Evolutionary conservation across 2,888 invertebrate species (phyloP).

Genomic region (Callimorpha dominula): DNA sequence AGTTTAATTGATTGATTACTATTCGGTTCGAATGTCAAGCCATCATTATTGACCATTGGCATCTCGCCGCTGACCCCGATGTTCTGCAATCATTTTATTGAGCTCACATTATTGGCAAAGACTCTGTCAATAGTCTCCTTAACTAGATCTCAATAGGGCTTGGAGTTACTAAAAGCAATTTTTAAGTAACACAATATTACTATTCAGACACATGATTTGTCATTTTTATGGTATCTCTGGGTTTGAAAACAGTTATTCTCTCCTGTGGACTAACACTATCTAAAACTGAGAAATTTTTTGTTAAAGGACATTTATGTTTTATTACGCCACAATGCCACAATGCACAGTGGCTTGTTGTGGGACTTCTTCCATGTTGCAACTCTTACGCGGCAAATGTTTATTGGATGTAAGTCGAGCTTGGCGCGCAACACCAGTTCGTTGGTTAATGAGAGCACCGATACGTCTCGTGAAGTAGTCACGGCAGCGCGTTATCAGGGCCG

Average conservation of each 20-base stretch:
- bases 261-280: neutral
- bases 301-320: neutral
- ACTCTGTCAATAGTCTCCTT: slow-evolving; percentile 56
- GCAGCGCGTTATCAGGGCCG: slow-evolving; percentile 81
- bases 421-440: slow-evolving; percentile 75
- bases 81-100: slow-evolving; percentile 74
- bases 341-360: neutral
- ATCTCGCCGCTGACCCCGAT: slow-evolving; percentile 74
- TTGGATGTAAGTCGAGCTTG: slow-evolving; percentile 79
- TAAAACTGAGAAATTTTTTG: neutral
- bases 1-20: slow-evolving; percentile 77
- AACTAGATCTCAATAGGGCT: slow-evolving; percentile 40
- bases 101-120: slow-evolving; percentile 67
- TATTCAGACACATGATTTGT: too few species aligned
- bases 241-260: too few species aligned
- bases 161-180: neutral
- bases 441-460: slow-evolving; percentile 82
- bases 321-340: neutral
- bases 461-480: slow-evolving; percentile 74
- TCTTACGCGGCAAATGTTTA: slow-evolving; percentile 72
- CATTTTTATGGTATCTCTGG: too few species aligned
- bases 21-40: slow-evolving; percentile 73
- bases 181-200: neutral
- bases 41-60: slow-evolving; percentile 78
- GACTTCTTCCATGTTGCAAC: slow-evolving; percentile 52